A percentile compares a stretch with the other conserved stretches of the same genome.
These are phyloP conservation scores for Heliangelus exortis DNA, from an alignment of 2,797 vertebrate genomes.

Conservation along the genomic window DNA sequence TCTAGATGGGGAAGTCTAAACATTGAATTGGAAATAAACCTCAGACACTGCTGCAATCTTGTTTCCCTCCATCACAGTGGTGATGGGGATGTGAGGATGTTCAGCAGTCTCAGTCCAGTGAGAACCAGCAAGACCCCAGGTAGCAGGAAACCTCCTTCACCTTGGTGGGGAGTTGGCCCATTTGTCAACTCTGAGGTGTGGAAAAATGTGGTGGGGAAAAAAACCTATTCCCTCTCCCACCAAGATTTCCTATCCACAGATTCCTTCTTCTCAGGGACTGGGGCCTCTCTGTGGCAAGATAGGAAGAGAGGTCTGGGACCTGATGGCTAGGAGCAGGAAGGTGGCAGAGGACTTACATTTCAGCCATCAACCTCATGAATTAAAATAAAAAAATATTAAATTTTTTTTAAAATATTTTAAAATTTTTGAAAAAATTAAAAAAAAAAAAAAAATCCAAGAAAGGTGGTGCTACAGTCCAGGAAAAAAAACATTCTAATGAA, in stretches of 20 bases:
- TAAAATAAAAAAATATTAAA: no score
- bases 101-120: background rate
- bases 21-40: background rate
- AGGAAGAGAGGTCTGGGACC: background rate
- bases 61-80: background rate
- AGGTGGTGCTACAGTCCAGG: background rate
- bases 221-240: background rate
- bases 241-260: rapidly evolving
- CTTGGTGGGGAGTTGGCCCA: background rate
- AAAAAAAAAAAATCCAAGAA: background rate
- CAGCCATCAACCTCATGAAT: background rate
- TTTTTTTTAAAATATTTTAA: no score
- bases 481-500: background rate
- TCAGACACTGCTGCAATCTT: background rate
- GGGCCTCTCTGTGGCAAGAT: background rate
- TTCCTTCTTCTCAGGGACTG: background rate
- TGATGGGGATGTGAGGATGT: rapidly evolving
- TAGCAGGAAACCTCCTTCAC: background rate
- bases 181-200: background rate
- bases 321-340: background rate
- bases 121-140: background rate
- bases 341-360: background rate
- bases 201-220: background rate
- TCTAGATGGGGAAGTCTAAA: background rate
- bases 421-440: no score